Conservation (phyloP, 2,113 vertebrate species). For the Austrofundulus limnaeus region DNA sequence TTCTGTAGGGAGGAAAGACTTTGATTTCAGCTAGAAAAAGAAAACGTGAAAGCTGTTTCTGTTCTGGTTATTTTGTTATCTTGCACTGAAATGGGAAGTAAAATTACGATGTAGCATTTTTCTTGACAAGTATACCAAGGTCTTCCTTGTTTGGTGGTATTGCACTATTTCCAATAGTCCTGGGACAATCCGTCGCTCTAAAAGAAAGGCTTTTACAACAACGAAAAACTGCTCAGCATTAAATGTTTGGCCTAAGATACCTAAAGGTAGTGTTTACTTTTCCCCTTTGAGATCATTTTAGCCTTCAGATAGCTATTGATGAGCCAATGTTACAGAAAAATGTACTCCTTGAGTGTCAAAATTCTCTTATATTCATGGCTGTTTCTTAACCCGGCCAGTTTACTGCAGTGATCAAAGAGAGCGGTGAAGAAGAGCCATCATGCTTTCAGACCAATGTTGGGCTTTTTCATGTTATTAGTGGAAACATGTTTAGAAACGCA, state of each 20-base stretch:
- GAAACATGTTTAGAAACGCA: slow-evolving; percentile 28
- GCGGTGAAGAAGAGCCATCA: slow-evolving; percentile 81
- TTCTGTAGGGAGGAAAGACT: slow-evolving; percentile 48
- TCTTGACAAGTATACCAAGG: slow-evolving; percentile 71
- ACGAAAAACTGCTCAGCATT: slow-evolving; percentile 28
- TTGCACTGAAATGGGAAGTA: slow-evolving; percentile 72
- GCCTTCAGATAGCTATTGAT: slow-evolving; percentile 32
- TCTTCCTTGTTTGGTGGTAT: slow-evolving; percentile 89
- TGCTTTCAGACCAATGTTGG: slow-evolving; percentile 76
- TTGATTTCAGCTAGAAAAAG: slow-evolving; percentile 52
- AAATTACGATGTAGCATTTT: slow-evolving; percentile 73
- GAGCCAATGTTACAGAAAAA: slow-evolving; percentile 17
- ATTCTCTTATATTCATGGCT: slow-evolving; percentile 2
- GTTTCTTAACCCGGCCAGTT: slow-evolving; percentile 39
- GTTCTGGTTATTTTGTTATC: slow-evolving; percentile 23
- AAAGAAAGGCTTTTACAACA: slow-evolving; percentile 49
- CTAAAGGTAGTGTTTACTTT: slow-evolving; percentile 20
- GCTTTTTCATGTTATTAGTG: slow-evolving; percentile 67
- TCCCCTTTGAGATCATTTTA: slow-evolving; percentile 5
- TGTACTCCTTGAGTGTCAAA: too few relatives aligned
- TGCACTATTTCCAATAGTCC: slow-evolving; percentile 87
- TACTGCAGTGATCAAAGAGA: slow-evolving; percentile 43
- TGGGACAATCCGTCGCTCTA: slow-evolving; percentile 73
- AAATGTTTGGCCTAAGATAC: slow-evolving; percentile 8
- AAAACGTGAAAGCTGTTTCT: slow-evolving; percentile 32